Evolutionary conservation across 2,113 vertebrate species (phyloP).

Genomic region (Misgurnus mizolepis): DNA sequence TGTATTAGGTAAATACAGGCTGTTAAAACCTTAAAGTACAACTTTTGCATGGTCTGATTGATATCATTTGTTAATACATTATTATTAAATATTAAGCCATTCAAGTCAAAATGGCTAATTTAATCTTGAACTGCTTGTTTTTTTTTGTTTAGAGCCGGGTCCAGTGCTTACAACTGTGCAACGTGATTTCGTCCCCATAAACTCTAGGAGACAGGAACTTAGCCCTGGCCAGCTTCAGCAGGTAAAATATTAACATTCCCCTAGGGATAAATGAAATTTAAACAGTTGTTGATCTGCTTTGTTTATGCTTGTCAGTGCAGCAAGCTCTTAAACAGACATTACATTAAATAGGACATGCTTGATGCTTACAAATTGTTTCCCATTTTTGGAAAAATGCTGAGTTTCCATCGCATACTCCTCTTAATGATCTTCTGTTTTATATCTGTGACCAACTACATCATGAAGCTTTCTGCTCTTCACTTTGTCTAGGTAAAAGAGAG

Average conservation of each 20-base stretch:
- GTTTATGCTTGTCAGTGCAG: no score
- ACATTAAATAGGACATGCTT: no score
- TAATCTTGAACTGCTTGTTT: not conserved
- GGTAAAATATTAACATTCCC: slow-evolving; percentile 41
- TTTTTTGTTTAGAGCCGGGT: slow-evolving; percentile 39
- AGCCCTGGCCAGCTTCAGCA: not conserved
- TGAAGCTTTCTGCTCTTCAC: not conserved
- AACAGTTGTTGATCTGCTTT: not conserved
- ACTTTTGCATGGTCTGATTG: not conserved
- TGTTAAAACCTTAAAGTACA: no score
- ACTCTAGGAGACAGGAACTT: slow-evolving; percentile 33
- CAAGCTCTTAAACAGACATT: no score
- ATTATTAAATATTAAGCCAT: no score
- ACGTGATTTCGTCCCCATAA: slow-evolving; percentile 44
- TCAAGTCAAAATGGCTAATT: no score
- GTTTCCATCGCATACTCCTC: no score
- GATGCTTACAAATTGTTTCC: no score
- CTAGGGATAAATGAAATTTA: not conserved
- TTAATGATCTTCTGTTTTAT: no score
- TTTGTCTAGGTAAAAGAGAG: slow-evolving; percentile 45
- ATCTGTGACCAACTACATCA: not conserved
- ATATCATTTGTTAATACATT: no score
- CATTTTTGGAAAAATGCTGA: no score
- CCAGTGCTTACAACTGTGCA: slow-evolving; percentile 41
- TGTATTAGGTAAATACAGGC: not conserved